phyloP scores from a whole-genome alignment of 2,113 vertebrate species.

The Atractosteus spatula region DNA sequence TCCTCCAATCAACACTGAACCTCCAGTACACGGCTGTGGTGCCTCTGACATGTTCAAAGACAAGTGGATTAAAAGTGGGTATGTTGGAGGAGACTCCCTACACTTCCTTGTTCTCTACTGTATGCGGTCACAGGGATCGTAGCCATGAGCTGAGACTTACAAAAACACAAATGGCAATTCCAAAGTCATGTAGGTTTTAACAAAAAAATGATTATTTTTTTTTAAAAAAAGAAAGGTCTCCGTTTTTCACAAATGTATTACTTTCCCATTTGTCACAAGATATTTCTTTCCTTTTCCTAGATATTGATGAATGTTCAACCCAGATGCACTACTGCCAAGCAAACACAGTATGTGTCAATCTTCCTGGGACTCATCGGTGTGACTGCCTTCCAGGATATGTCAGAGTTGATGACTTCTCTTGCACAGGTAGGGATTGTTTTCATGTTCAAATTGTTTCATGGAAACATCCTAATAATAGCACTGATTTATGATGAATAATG shows the following conservation, averaged over 20 bases:
- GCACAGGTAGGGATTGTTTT: slow-evolving; percentile 73
- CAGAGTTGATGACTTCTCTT: slow-evolving; percentile 91
- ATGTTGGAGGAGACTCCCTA: no score
- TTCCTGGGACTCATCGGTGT: slow-evolving; percentile 85
- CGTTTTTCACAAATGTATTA: background rate
- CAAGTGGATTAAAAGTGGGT: no score
- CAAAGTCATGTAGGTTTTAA: background rate
- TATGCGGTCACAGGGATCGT: no score
- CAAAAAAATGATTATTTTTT: background rate
- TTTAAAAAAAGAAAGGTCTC: background rate
- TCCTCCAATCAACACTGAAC: no score
- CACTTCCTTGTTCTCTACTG: no score
- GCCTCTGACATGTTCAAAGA: no score
- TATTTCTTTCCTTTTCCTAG: slow-evolving; percentile 54
- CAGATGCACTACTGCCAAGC: slow-evolving; percentile 94
- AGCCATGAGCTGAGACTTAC: no score
- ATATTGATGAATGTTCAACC: slow-evolving; percentile 90
- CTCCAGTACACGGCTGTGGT: no score
- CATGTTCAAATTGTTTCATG: no score
- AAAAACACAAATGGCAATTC: background rate
- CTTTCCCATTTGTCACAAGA: slow-evolving; percentile 17
- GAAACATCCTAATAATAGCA: no score
- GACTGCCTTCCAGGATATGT: slow-evolving; percentile 85
- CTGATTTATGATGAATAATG: no score
- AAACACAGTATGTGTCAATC: slow-evolving; percentile 86